These are phyloP conservation scores for Leucoraja ocellata DNA, from an alignment of 2,797 vertebrate species.

Conservation along the genomic window DNA sequence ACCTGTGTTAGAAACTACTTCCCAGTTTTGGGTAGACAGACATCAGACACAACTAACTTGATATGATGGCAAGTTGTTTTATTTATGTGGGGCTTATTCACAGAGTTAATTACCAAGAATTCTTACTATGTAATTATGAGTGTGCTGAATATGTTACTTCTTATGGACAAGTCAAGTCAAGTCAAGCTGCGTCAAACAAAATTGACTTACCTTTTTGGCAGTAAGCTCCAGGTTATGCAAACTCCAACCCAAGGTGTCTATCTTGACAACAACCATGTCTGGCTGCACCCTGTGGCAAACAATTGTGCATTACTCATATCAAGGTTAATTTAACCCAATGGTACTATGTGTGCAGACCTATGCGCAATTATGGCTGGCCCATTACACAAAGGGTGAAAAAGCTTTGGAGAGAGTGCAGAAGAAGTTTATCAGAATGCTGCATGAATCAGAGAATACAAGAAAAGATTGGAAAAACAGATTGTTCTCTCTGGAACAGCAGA, in stretches of 20 bases:
- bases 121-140: background rate
- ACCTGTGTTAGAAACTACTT: background rate
- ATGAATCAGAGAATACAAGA: too few relatives aligned
- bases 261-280: background rate
- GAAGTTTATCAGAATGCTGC: too few relatives aligned
- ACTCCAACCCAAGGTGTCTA: background rate
- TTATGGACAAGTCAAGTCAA: background rate
- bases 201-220: background rate
- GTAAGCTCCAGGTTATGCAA: background rate
- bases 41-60: background rate
- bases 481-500: too few relatives aligned
- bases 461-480: too few relatives aligned
- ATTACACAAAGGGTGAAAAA: too few relatives aligned
- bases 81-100: constrained; percentile 5
- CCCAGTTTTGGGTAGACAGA: background rate
- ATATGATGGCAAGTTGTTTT: background rate
- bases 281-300: background rate
- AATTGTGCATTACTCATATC: background rate
- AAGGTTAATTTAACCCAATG: background rate
- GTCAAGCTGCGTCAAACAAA: background rate
- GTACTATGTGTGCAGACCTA: too few relatives aligned
- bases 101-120: background rate
- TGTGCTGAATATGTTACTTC: background rate
- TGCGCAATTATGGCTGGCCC: too few relatives aligned
- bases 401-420: too few relatives aligned